Evolutionary conservation across 2,113 vertebrate genomes (phyloP).

Genomic region (Lampris megalopsis): DNA sequence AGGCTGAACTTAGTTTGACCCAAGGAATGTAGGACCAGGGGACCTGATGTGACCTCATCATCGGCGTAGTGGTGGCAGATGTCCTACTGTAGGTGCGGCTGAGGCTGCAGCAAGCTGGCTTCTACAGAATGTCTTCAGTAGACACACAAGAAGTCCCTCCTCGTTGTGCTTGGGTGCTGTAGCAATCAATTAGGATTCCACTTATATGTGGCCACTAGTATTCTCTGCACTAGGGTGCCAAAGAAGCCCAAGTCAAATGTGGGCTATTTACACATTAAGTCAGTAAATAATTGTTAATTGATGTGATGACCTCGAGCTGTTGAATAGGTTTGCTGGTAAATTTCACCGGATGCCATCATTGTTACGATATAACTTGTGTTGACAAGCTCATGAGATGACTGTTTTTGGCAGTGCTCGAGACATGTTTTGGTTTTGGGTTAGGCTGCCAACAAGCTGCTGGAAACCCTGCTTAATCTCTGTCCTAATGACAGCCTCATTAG

Average conservation of each 20-base stretch:
- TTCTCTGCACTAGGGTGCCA: background rate
- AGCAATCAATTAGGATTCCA: constrained; percentile 17
- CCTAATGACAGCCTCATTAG: constrained; percentile 29
- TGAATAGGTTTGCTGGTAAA: constrained; percentile 30
- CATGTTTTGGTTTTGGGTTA: constrained; percentile 57
- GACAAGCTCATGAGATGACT: constrained; percentile 59
- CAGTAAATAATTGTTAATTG: background rate
- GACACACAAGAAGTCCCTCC: background rate
- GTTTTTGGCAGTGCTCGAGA: constrained; percentile 36
- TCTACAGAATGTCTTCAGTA: background rate
- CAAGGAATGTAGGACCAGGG: background rate
- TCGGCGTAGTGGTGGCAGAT: background rate
- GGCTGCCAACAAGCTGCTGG: constrained; percentile 51
- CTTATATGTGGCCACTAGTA: constrained; percentile 15
- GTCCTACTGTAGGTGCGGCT: background rate
- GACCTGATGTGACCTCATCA: background rate
- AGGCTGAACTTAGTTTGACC: constrained; percentile 1
- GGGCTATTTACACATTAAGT: background rate
- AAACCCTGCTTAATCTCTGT: constrained; percentile 34
- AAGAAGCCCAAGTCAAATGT: constrained; percentile 1
- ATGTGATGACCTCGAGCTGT: constrained; percentile 3
- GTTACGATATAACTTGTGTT: constrained; percentile 38
- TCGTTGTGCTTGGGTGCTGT: constrained; percentile 36
- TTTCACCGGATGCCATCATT: constrained; percentile 43
- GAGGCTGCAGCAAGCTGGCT: background rate